These are phyloP conservation scores for Penaeus indicus DNA, from an alignment of 1,140 invertebrate species.

Conservation along the genomic window DNA sequence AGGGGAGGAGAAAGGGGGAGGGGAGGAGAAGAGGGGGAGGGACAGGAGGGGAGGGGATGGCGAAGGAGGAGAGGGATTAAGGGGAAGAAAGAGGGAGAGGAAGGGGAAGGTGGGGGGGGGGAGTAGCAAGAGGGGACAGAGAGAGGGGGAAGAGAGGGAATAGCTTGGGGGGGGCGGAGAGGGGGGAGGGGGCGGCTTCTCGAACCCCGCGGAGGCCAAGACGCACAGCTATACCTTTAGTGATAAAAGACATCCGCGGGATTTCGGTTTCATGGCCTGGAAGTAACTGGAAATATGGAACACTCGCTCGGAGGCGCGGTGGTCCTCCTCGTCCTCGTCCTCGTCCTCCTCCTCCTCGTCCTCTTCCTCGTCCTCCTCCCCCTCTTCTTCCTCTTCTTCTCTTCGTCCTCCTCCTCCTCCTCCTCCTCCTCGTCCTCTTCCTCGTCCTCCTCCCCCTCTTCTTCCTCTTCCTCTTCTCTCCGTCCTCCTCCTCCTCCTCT, in stretches of 20 bases:
- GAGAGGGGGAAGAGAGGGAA: not conserved
- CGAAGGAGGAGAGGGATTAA: not conserved
- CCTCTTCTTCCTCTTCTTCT: not conserved
- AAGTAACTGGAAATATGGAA: no score
- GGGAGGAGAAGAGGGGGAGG: not conserved
- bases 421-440: not conserved
- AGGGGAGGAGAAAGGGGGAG: no score
- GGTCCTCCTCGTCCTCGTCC: no score
- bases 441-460: no score
- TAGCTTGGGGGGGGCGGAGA: no score
- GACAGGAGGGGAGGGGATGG: not conserved
- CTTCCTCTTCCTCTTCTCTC: not conserved
- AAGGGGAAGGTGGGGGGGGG: not conserved
- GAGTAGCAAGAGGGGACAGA: not conserved
- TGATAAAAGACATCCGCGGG: not conserved
- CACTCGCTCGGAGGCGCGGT: no score
- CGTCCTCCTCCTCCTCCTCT: not conserved
- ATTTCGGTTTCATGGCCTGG: no score
- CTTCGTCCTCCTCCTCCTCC: not conserved
- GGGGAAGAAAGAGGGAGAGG: not conserved
- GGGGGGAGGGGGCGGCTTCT: not conserved
- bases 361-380: not conserved
- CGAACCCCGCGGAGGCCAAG: not conserved
- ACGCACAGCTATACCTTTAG: not conserved
- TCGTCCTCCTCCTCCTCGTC: no score